phyloP scores from a whole-genome alignment of 2,113 vertebrate species.

The Polyodon spathula region DNA sequence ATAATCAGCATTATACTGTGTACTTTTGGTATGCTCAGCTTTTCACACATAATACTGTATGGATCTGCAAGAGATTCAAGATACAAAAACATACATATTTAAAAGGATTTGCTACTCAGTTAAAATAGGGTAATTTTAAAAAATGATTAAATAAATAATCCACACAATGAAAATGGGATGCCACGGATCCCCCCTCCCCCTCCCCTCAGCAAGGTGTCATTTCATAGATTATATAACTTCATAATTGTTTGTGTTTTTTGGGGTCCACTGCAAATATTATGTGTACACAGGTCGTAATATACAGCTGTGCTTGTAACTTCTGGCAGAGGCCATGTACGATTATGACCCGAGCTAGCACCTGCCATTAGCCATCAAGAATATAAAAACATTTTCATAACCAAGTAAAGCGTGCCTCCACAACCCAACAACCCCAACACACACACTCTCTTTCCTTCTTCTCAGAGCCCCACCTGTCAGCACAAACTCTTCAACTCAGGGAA shows the following conservation, averaged over 20 bases:
- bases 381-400: slow-evolving; percentile 56
- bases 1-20: too few relatives aligned
- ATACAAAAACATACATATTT: slow-evolving; percentile 43
- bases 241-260: too few relatives aligned
- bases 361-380: slow-evolving; percentile 49
- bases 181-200: slow-evolving; percentile 30
- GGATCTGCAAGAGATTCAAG: slow-evolving; percentile 47
- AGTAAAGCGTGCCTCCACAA: slow-evolving; percentile 32
- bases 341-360: slow-evolving; percentile 45
- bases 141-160: too few relatives aligned
- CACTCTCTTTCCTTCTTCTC: slow-evolving; percentile 38
- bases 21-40: slow-evolving; percentile 17
- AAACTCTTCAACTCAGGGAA: slow-evolving; percentile 33
- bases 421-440: slow-evolving; percentile 19
- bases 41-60: slow-evolving; percentile 53
- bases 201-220: too few relatives aligned
- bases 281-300: slow-evolving; percentile 25
- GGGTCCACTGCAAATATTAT: neutral
- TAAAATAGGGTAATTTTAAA: too few relatives aligned
- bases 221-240: too few relatives aligned
- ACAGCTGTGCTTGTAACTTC: slow-evolving; percentile 32
- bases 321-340: slow-evolving; percentile 31
- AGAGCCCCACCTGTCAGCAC: slow-evolving; percentile 53
- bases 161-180: slow-evolving; percentile 18
- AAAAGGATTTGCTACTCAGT: too few relatives aligned